These are phyloP conservation scores for Onthophagus taurus DNA, from an alignment of 1,140 invertebrate genomes.

Conservation along the genomic window DNA sequence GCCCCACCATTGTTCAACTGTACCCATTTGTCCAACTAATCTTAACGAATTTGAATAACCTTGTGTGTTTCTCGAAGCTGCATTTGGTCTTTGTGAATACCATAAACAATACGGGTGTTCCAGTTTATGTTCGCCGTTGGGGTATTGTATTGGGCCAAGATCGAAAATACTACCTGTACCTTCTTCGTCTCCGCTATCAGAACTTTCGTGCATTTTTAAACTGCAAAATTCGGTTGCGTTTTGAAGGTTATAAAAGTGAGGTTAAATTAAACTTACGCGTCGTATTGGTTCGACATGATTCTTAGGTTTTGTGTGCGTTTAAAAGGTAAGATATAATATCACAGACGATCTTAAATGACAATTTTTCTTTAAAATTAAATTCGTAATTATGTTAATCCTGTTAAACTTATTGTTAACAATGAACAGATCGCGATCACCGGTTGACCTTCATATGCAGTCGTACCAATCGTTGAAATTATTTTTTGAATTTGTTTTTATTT, in stretches of 20 bases:
- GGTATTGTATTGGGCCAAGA: conserved; percentile 52
- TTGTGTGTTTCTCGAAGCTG: conserved; percentile 23
- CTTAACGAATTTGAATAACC: conserved; percentile 54
- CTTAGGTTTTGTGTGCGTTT: conserved; percentile 2
- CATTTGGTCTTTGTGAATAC: conserved; percentile 64
- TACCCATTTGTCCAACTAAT: conserved; percentile 75
- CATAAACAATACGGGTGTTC: conserved; percentile 86
- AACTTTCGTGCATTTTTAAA: conserved; percentile 43
- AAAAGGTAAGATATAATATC: conserved; percentile 13
- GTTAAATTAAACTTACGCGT: conserved; percentile 43
- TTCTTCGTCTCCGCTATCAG: conserved; percentile 41
- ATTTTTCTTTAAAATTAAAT: too few species aligned
- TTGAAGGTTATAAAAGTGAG: conserved; percentile 10
- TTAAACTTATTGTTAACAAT: too few species aligned
- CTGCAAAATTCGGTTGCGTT: conserved; percentile 29
- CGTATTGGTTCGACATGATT: conserved; percentile 57
- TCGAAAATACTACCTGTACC: conserved; percentile 30
- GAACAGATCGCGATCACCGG: too few species aligned
- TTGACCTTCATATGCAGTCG: too few species aligned
- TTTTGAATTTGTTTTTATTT: too few species aligned
- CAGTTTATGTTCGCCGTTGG: conserved; percentile 71
- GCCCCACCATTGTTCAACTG: conserved; percentile 96
- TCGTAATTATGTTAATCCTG: too few species aligned
- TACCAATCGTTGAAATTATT: too few species aligned
- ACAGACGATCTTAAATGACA: conserved; percentile 14